Base-by-base conservation (phyloP, 2,797 vertebrate species). In the Sciaenops ocellatus region DNA sequence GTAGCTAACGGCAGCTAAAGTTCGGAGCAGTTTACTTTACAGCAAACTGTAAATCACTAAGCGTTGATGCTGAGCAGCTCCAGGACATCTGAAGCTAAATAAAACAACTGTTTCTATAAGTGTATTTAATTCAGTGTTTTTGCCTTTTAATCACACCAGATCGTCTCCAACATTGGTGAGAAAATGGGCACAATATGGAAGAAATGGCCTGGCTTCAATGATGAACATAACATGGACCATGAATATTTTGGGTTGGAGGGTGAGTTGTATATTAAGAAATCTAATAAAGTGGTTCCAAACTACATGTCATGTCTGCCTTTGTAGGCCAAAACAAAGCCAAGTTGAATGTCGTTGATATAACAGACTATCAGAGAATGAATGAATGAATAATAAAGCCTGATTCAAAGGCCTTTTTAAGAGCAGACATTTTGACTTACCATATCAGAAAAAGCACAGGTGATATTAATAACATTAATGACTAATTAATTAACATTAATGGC, bases 191-290 rank as follows among this genome's bases (percentile, higher is more conserved):
- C 47, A 1, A 94, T 94, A 64, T 95, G 94, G 92, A 95, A 96
- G 80, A 95, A 91, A 47, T 95, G 96, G 96, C 95, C 94, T 1
- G 95, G 96, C 34, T 96, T 95, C 87, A 95, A 90, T 50, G 90
- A 94, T 1, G 92, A 94, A 12, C 76, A 75, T 6, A 96, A 96
- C 86, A 95, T 94, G 95, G 96, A 97, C 77, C 95, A 97, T 87
- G 96, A 96, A 80, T 94, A 95, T 83, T 96, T 97, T 83, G 96
- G 96, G 30, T 61, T 97, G 78, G 93, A 96, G 17, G 92, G 96
- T 96, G 85, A 95, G 93, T 86, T 76, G 46, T 55, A n/a, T 6
- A 7, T 64, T 15, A 28, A 0, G 3, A 76, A 41, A 22, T 22
- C 9, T 17, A 8, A 42, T 72, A 38, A 38, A 38, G 34, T 38